These are phyloP conservation scores for Drosophila robusta DNA, from an alignment of 2,888 invertebrate species.

Conservation along the genomic window DNA sequence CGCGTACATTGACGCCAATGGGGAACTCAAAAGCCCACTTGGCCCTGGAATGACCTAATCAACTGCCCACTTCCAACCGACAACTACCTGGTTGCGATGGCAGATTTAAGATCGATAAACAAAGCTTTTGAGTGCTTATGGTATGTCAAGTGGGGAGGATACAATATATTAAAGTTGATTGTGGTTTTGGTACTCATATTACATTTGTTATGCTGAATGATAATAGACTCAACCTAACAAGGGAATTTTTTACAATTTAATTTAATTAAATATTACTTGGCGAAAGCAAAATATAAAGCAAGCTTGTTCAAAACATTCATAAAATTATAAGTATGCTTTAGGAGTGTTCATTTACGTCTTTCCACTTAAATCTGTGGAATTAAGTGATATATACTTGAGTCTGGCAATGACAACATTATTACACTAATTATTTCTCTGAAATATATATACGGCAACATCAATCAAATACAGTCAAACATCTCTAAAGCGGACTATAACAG, in stretches of 20 bases:
- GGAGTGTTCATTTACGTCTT: conserved; percentile 2
- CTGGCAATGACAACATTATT: not conserved
- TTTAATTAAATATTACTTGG: too few species aligned
- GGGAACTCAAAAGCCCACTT: conserved; percentile 24
- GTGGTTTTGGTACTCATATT: too few species aligned
- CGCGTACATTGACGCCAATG: conserved; percentile 63
- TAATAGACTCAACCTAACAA: too few species aligned
- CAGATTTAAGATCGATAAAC: conserved; percentile 7
- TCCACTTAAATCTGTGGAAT: too few species aligned
- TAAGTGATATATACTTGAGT: not conserved
- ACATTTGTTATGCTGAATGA: too few species aligned
- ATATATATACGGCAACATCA: not conserved
- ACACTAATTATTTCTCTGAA: not conserved
- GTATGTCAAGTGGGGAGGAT: too few species aligned
- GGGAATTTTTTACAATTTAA: too few species aligned
- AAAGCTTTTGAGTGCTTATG: too few species aligned
- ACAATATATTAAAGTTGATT: too few species aligned
- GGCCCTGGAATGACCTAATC: conserved; percentile 43
- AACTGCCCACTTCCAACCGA: conserved; percentile 7
- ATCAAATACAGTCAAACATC: not conserved
- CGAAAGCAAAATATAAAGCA: too few species aligned
- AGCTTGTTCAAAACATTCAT: not conserved
- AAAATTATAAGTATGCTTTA: not conserved
- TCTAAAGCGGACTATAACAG: not conserved
- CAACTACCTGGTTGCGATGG: conserved; percentile 21